Evolutionary conservation across 1,140 invertebrate genomes (phyloP), one percentile per base, ranked within the genome.

Genomic region (Stratiolaelaps scimitus): DNA sequence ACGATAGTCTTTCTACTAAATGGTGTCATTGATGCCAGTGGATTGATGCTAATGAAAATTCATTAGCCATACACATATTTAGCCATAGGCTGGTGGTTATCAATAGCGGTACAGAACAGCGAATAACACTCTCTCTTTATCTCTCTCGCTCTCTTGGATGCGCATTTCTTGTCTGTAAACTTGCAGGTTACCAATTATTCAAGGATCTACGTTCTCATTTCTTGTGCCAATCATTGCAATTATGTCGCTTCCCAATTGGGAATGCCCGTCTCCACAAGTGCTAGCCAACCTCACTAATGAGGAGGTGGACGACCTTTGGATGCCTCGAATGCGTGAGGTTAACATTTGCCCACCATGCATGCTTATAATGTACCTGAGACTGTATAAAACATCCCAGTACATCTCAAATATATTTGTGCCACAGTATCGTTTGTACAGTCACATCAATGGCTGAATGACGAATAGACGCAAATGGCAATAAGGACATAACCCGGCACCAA

Each of bases 181-280:
- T 73, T 73, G 17, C 69, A 85, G 83, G 69, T 74, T 85, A 53
- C 84, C 84, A 5, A 81, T 85, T 30, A 81, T 85, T 40, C 83
- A 85, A 75, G 88, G 89, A 4, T 85, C 86, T 0, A 89, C 87
- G 0, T 89, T 91, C 71, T 85, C 87, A 0, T 90, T 91, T 76
- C 73, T 92, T 17, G 84, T 88, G 4, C 88, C 88, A 0, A 87
- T 86, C 0, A 73, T 91, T n/a, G 86, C 88, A 0, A 87, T 92
- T 70, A 76, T 92, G 1, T 81, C 80, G 68, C 75, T 89, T 47
- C 85, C 86, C 0, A 78, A 82, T 68, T 88, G 85, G 86, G 80
- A 84, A 69, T 92, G 89, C 73, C 88, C 89, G 0, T 69, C 75
- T 0, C 67, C 73, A 0, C 77, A 77, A 1, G 71, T 76, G 15